Evolutionary conservation across 2,113 vertebrate genomes (phyloP), one percentile per base, ranked within the genome.

Genomic region (Ascaphus truei): DNA sequence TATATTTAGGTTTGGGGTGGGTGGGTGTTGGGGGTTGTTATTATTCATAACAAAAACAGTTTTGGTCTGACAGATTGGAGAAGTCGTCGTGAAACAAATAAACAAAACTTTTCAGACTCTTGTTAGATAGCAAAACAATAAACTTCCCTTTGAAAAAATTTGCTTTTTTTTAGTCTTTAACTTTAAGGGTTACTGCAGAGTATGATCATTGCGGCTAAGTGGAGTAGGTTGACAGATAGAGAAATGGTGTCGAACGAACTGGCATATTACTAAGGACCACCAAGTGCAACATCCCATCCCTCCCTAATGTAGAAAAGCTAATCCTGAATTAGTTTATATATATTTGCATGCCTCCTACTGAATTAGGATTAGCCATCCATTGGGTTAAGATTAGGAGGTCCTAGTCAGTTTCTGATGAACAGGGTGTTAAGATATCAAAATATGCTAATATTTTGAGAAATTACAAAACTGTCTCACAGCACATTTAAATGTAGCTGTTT

Each of bases 371-470:
- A 71, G 27, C 33, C 11, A 51, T 5, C 33, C 7, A 51, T 29
- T 48, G 33, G 67, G 67, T 31, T 71, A 61, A 61, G 67, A 71
- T 31, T 71, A 61, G 52, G 67, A 71, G 67, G 56, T 71, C 45
- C 67, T 30, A 60, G 57, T 71, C 67, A 68, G 66, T 43, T 50
- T 50, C 7, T 50, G 66, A 50, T 37, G 66, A 68, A 23, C 66
- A 30, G 67, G 57, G 67, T 41, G 61, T 20, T 22, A 39, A 77
- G 71, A 72, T 41, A 80, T 77, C 18, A 68, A 76, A 79, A 73
- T 76, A 77, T 71, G 45, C 5, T 51, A 77, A 76, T 36, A 36
- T 36, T 60, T 72, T 43, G 41, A 73, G 69, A 7, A 77, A 62
- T 60, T 29, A 71, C 73, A 77, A 27, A 72, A 31, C 74, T 75